Percentiles rank a stretch among this genome's conserved stretches.
Evolutionary conservation across 2,797 vertebrate species (phyloP).

Genomic region (Gorsachius magnificus): DNA sequence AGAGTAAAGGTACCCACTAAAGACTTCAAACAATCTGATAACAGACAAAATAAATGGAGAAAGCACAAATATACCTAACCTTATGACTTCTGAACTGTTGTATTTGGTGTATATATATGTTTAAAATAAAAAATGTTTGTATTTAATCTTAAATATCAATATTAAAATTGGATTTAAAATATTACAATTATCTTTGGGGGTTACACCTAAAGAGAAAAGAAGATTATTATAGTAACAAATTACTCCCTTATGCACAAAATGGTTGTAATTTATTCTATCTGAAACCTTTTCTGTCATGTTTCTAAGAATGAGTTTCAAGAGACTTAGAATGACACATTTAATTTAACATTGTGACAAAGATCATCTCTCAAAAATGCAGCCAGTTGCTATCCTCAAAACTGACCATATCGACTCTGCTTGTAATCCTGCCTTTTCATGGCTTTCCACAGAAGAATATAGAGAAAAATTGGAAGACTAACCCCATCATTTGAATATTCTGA

Average conservation of each 20-base stretch:
- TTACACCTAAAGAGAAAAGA: not conserved
- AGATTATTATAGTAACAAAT: not conserved
- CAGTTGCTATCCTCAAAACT: not conserved
- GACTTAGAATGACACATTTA: not conserved
- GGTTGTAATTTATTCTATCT: not conserved
- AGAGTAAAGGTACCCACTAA: not conserved
- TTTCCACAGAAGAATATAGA: not conserved
- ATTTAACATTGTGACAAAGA: slow-evolving; percentile 15
- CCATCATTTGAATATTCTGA: not conserved
- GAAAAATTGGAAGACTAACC: not conserved
- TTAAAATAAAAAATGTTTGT: not conserved
- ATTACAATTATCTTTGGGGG: not conserved
- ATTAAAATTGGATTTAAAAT: not conserved
- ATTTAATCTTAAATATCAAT: not conserved
- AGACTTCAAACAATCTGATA: not conserved
- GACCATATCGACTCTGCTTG: not conserved
- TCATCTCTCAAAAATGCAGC: not conserved
- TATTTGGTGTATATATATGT: not conserved
- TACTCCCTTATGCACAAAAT: not conserved
- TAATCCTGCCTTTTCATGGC: not conserved
- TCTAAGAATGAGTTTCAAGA: not conserved
- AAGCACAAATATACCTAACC: not conserved
- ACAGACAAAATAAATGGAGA: not conserved
- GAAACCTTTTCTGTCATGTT: not conserved
- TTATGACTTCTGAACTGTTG: not conserved